Percentiles rank a stretch among this genome's conserved stretches.
These are phyloP conservation scores for Pomacea maculata DNA, from an alignment of 1,140 invertebrate species.

Conservation along the genomic window DNA sequence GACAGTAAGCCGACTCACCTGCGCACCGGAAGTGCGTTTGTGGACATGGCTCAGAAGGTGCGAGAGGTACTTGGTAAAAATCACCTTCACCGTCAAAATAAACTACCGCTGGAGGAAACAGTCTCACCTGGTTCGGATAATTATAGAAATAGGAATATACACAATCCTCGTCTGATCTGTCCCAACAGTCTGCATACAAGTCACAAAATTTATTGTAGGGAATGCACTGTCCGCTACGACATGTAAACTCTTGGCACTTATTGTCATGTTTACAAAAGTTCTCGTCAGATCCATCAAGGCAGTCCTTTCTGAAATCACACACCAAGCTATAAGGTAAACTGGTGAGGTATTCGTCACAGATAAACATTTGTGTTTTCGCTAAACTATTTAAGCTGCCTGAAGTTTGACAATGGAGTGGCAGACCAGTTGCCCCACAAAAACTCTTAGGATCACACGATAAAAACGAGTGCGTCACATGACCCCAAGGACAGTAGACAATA, in stretches of 20 bases:
- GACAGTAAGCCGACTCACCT: neutral
- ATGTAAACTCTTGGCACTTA: neutral
- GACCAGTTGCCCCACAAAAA: neutral
- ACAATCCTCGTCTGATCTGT: constrained; percentile 14
- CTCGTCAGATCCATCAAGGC: constrained; percentile 14
- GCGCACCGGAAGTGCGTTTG: too few species aligned
- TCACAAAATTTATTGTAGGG: neutral
- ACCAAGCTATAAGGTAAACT: neutral
- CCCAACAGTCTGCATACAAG: constrained; percentile 3
- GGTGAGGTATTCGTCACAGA: neutral
- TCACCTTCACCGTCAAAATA: constrained; percentile 1
- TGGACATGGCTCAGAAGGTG: too few species aligned
- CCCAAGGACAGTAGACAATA: neutral
- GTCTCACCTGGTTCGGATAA: too few species aligned
- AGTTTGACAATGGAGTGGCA: neutral
- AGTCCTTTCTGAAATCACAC: neutral
- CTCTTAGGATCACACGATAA: constrained; percentile 14
- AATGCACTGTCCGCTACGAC: constrained; percentile 6
- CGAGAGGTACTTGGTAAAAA: neutral
- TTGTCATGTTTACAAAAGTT: neutral
- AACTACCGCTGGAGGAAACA: neutral
- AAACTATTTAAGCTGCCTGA: too few species aligned
- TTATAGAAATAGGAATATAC: neutral
- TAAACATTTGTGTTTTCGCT: neutral
- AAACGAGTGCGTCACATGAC: constrained; percentile 4